Evolutionary conservation across 2,888 invertebrate species (phyloP), one percentile per base, ranked within the genome.

Genomic region (Rhagium mordax): DNA sequence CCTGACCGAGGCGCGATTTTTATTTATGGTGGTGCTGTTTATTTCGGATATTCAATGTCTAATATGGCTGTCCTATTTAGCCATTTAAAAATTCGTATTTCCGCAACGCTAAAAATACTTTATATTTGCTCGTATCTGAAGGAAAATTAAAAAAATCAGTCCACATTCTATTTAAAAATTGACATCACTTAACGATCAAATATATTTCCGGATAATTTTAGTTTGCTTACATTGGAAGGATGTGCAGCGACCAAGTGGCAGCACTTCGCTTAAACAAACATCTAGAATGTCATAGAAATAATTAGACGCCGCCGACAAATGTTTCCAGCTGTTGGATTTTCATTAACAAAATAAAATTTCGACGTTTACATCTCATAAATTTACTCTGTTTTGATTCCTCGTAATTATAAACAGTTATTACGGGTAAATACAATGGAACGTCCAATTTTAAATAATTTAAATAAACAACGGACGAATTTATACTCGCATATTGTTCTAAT

Each of bases 261-360:
- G 79, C 79, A 82, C 81, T 81, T 81, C 76, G 75, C 81, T 82
- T 81, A 83, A 81, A 83, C 79, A 84, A 84, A 85, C 84, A 84
- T 81, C 82, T 84, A 74, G 79, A 72, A 82, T 81, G 79, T 84
- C 82, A 76, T 71, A 59, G 53, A 75, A 78, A 80, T 81, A 82
- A 84, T 81, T 82, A 81, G 79, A 81, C 72, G 62, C 71, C 64
- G 71, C 78, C 80, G 79, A 75, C 82, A 84, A 84, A 83, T 84
- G 84, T 77, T 79, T 66, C 78, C 85, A 85, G 84, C 85, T 85
- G 85, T 83, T 83, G 72, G 59, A 71, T 71, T 75, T 74, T 75
- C 67, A 67, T 67, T 67, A 57, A 57, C 48, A 62, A 65, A 70
- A 62, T 60, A 55, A 62, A 62, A 61, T 61, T 51, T 60, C 59